Percentiles rank a stretch among this genome's conserved stretches.
These are phyloP conservation scores for Cardiocondyla obscurior DNA, from an alignment of 1,140 invertebrate species.

Conservation along the genomic window DNA sequence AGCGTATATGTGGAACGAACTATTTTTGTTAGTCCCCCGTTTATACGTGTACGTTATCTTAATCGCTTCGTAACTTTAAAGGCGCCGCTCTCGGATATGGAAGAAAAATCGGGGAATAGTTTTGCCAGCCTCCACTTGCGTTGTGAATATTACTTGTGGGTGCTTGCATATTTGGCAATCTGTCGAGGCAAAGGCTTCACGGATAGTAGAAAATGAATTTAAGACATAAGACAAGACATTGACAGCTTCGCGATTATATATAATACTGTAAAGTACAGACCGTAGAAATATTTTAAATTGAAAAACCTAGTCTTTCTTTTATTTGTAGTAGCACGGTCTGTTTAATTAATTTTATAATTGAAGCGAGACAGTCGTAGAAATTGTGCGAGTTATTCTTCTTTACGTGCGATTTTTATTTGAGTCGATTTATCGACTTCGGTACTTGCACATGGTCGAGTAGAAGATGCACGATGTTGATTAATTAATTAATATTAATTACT, in stretches of 20 bases:
- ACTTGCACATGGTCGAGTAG: not conserved
- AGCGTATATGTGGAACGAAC: slow-evolving; percentile 6
- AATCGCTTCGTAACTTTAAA: slow-evolving; percentile 15
- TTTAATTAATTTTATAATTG: not conserved
- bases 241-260: not conserved
- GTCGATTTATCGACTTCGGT: too few relatives aligned
- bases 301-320: not conserved
- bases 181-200: not conserved
- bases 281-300: not conserved
- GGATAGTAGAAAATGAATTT: not conserved
- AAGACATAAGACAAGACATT: not conserved
- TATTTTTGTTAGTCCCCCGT: slow-evolving; percentile 54
- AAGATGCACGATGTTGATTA: not conserved
- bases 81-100: slow-evolving; percentile 42
- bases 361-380: not conserved
- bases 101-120: slow-evolving; percentile 29
- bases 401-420: too few relatives aligned
- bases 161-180: not conserved
- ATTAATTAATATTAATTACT: not conserved
- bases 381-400: not conserved
- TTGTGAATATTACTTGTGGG: not conserved
- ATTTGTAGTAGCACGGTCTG: not conserved
- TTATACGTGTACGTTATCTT: not conserved
- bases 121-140: not conserved
- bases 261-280: not conserved